A percentile compares a stretch with the other conserved stretches of the same genome.
These are phyloP conservation scores for Latheticus oryzae DNA, from an alignment of 2,888 invertebrate genomes.

Conservation along the genomic window DNA sequence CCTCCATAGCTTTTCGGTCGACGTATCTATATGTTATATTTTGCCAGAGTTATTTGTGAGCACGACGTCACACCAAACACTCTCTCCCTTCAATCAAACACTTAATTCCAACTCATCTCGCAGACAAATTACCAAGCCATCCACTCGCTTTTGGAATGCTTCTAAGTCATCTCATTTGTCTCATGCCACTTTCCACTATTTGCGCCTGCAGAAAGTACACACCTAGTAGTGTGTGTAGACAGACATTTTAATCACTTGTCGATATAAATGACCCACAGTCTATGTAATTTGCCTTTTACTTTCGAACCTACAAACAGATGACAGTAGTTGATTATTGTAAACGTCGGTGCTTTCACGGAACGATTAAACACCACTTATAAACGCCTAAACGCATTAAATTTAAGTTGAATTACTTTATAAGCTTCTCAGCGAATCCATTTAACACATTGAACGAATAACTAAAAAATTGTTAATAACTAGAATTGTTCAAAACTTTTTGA, in stretches of 20 bases:
- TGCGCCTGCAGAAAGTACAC: conserved; percentile 36
- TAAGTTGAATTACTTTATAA: too few relatives aligned
- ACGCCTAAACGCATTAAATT: too few relatives aligned
- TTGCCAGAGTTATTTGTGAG: conserved; percentile 60
- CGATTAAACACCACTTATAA: too few relatives aligned
- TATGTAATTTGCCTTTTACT: too few relatives aligned
- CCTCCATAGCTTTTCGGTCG: conserved; percentile 1
- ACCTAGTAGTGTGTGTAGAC: conserved; percentile 34
- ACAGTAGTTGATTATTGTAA: too few relatives aligned
- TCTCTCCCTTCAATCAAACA: conserved; percentile 63
- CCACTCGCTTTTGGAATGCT: conserved; percentile 56
- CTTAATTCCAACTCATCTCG: conserved; percentile 61
- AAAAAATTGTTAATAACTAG: too few relatives aligned
- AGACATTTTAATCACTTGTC: conserved; percentile 23
- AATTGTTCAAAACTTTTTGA: too few relatives aligned
- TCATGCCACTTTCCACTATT: conserved; percentile 44
- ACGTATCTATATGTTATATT: conserved; percentile 19
- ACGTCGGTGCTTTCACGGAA: too few relatives aligned
- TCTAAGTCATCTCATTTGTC: conserved; percentile 60
- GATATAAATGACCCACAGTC: conserved; percentile 22
- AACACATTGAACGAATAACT: too few relatives aligned
- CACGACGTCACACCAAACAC: conserved; percentile 61
- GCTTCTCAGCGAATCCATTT: too few relatives aligned
- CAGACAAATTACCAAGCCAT: conserved; percentile 61
- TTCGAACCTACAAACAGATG: too few relatives aligned